phyloP scores from a whole-genome alignment of 2,113 vertebrate genomes.

The Ancistrus triradiatus region DNA sequence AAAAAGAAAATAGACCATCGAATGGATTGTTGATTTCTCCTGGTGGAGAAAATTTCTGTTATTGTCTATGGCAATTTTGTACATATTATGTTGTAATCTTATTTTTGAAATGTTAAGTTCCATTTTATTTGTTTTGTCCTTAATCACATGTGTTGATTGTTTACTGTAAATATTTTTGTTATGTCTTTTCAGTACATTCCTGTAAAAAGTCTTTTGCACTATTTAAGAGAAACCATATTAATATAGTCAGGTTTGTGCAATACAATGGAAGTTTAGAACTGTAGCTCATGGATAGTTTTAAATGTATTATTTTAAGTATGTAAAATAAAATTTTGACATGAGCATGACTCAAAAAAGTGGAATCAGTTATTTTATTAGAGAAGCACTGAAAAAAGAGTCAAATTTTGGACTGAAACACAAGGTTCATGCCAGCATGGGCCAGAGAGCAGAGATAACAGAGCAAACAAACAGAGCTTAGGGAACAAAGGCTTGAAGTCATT shows the following conservation, averaged over 20 bases:
- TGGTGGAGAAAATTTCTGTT: slow-evolving; percentile 79
- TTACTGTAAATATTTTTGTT: slow-evolving; percentile 83
- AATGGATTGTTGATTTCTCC: slow-evolving; percentile 81
- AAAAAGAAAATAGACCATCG: slow-evolving; percentile 60
- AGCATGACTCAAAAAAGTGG: slow-evolving; percentile 84
- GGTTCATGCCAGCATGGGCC: too few species aligned
- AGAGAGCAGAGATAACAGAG: too few species aligned
- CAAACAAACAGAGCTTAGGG: too few species aligned
- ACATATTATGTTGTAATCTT: slow-evolving; percentile 73
- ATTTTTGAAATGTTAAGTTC: slow-evolving; percentile 50
- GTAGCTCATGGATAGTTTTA: slow-evolving; percentile 92
- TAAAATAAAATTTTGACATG: slow-evolving; percentile 95
- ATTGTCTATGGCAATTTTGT: slow-evolving; percentile 89
- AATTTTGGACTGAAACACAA: too few species aligned
- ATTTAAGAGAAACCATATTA: slow-evolving; percentile 86
- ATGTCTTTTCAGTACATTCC: slow-evolving; percentile 89
- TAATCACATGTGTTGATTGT: slow-evolving; percentile 75
- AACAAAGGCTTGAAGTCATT: too few species aligned
- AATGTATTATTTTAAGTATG: slow-evolving; percentile 99
- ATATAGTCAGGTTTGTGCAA: slow-evolving; percentile 96
- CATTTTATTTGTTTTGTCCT: slow-evolving; percentile 66
- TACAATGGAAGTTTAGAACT: slow-evolving; percentile 87
- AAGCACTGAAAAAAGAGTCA: too few species aligned
- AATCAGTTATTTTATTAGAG: too few species aligned
- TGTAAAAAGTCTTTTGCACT: slow-evolving; percentile 98